Evolutionary conservation across 2,888 invertebrate species (phyloP).

Genomic region (Cataglyphis altisquamis): DNA sequence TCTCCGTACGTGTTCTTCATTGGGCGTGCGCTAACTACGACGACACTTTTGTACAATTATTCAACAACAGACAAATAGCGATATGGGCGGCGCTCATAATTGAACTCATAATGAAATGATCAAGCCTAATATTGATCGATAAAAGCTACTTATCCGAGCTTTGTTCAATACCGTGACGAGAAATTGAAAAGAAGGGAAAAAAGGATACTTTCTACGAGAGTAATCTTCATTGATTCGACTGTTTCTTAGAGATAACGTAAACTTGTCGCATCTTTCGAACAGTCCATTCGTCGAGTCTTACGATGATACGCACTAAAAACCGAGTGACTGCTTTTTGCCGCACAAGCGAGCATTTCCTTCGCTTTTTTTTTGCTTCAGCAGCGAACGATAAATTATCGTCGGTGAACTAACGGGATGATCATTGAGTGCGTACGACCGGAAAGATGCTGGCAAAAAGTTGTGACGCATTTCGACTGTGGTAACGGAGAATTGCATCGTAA

Average conservation of each 20-base stretch:
- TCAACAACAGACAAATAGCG: slow-evolving; percentile 18
- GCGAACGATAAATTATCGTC: slow-evolving; percentile 59
- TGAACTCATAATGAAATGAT: slow-evolving; percentile 16
- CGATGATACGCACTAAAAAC: slow-evolving; percentile 34
- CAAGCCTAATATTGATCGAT: neutral
- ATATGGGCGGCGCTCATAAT: slow-evolving; percentile 13
- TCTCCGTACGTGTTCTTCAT: slow-evolving; percentile 54
- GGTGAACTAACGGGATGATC: slow-evolving; percentile 53
- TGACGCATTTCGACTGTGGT: slow-evolving; percentile 29
- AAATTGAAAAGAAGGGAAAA: neutral
- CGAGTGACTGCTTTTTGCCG: slow-evolving; percentile 35
- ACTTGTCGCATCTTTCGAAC: slow-evolving; percentile 23
- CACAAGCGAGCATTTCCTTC: slow-evolving; percentile 26
- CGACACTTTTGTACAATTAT: slow-evolving; percentile 22
- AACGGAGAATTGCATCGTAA: slow-evolving; percentile 42
- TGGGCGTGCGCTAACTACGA: neutral
- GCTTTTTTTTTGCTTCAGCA: slow-evolving; percentile 18
- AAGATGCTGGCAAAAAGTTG: slow-evolving; percentile 43
- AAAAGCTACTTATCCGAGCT: neutral
- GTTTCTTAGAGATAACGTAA: neutral
- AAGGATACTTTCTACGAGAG: neutral
- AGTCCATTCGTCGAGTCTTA: slow-evolving; percentile 30
- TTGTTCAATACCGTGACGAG: neutral
- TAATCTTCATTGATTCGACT: neutral
- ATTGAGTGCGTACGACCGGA: slow-evolving; percentile 33